Evolutionary conservation across 1,140 invertebrate species (phyloP), one percentile per base, ranked within the genome.

Genomic region (Drosophila nigromelanica): DNA sequence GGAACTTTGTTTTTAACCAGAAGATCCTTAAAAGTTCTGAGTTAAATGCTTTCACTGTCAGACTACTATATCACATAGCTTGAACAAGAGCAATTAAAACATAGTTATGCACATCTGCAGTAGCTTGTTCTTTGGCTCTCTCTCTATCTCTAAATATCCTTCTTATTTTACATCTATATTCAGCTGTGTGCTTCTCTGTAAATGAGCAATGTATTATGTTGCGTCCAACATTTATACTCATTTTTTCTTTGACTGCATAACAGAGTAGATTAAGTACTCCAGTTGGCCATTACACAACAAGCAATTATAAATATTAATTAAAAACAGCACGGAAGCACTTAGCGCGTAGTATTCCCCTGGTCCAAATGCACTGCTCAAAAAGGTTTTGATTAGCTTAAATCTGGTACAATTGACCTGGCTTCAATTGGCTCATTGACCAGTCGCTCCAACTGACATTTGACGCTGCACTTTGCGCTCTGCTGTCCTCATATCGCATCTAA

Each of bases 351-450:
- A 4, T 27, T 24, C 6, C 2, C 40, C 12, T 48, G 12, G n/a
- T n/a, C 10, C 8, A 1, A 10, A 1, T 10, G 33, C 33, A 35
- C 33, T 10, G 33, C 33, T 12, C 14, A 10, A 14, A 11, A n/a
- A 21, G n/a, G 35, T n/a, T 35, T 14, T 14, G 27, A 37, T 8
- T 14, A 30, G 10, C 35, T 59, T 6, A 42, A 18, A 50, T 51
- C 15, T 27, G 27, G 4, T 51, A 21, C 43, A 66, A 58, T 72
- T 66, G 61, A 66, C 45, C 61, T 66, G 52, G 18, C 51, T 58
- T 72, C 58, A 43, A 71, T 51, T 50, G 14, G 21, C 51, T 52
- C 62, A 66, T 71, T 71, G 69, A 66, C 62, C 61, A 33, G 51
- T 35, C n/a, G 18, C n/a, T 47, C 15, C 11, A 5, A 40, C 55